Evolutionary conservation across 1,140 invertebrate species (phyloP).

Genomic region (Anagrus nilaparvatae): DNA sequence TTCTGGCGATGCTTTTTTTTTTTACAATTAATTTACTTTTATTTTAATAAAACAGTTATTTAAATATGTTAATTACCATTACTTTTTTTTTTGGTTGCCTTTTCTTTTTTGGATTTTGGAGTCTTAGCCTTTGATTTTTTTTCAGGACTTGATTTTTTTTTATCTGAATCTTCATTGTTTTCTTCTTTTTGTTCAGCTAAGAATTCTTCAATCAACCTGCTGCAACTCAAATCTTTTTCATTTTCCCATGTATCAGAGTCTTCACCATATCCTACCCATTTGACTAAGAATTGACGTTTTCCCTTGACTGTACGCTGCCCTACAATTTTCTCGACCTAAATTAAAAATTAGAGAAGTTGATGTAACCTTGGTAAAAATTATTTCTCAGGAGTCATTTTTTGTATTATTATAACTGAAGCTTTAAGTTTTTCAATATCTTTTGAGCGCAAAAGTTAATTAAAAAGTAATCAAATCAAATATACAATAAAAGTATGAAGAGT

Average conservation of each 20-base stretch:
- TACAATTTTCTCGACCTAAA: slow-evolving; percentile 59
- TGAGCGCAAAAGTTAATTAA: too few relatives aligned
- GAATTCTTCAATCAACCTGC: slow-evolving; percentile 55
- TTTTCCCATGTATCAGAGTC: slow-evolving; percentile 73
- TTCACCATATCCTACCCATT: slow-evolving; percentile 71
- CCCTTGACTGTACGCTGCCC: slow-evolving; percentile 57
- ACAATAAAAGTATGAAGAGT: too few relatives aligned
- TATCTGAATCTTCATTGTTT: slow-evolving; percentile 22
- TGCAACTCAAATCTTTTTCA: slow-evolving; percentile 60
- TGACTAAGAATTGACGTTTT: slow-evolving; percentile 59
- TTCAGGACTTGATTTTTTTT: slow-evolving; percentile 18
- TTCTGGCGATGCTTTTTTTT: slow-evolving; percentile 18
- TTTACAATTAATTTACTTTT: slow-evolving; percentile 26
- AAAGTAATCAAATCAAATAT: too few relatives aligned
- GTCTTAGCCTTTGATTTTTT: slow-evolving; percentile 10
- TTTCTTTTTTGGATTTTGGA: slow-evolving; percentile 19
- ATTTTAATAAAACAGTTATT: slow-evolving; percentile 14
- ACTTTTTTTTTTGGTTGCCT: slow-evolving; percentile 28
- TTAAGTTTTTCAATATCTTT: background rate
- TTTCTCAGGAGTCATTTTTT: background rate
- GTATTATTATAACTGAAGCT: background rate
- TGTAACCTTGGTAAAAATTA: too few relatives aligned
- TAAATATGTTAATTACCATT: slow-evolving; percentile 5
- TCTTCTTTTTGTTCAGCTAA: slow-evolving; percentile 34
- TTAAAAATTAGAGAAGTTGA: slow-evolving; percentile 1